A percentile compares a stretch with the other conserved stretches of the same genome.
Evolutionary conservation across 2,888 invertebrate genomes (phyloP).

Genomic region (Clitarchus hookeri): DNA sequence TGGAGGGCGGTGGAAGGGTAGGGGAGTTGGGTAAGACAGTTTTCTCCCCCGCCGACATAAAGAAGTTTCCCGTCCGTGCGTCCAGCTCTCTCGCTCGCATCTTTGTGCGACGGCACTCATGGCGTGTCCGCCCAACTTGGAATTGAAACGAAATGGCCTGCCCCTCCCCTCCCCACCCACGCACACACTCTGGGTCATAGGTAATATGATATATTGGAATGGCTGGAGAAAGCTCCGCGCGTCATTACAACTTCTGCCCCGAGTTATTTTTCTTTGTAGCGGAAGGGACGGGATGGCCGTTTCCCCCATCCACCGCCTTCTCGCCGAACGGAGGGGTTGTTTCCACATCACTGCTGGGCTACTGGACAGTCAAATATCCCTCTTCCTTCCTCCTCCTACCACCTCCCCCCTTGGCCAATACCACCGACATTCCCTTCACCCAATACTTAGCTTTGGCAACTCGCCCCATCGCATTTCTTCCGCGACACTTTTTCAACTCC

Average conservation of each 20-base stretch:
- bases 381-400: neutral
- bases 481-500: neutral
- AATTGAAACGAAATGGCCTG: neutral
- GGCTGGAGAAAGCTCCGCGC: neutral
- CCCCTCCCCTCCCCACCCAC: neutral
- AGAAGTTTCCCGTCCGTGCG: neutral
- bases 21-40: neutral
- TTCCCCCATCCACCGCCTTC: neutral
- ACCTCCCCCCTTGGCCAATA: neutral
- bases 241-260: slow-evolving; percentile 5
- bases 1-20: neutral
- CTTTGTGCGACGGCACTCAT: neutral
- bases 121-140: neutral
- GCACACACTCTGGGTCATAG: neutral
- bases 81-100: too few relatives aligned
- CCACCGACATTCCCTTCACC: neutral
- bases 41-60: neutral
- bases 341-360: neutral
- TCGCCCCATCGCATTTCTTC: neutral
- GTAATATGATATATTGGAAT: slow-evolving; percentile 14
- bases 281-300: neutral
- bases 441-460: neutral
- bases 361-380: slow-evolving; percentile 11
- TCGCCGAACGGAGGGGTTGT: neutral
- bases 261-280: slow-evolving; percentile 2